A percentile compares a stretch with the other conserved stretches of the same genome.
Conservation (phyloP, 1,140 invertebrate genomes). For the Conus ventricosus region DNA sequence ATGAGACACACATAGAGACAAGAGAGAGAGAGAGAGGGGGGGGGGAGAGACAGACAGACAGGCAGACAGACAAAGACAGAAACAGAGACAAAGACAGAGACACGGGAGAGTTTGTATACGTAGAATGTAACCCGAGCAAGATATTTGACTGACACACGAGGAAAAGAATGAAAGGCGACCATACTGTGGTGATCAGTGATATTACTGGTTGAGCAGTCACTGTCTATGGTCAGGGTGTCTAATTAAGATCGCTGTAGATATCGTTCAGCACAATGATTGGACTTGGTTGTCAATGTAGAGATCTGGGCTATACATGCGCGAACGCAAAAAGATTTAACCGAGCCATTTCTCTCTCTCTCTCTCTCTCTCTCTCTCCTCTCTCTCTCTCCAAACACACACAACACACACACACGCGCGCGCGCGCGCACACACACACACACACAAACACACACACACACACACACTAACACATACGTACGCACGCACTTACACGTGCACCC, state of each 20-base stretch:
- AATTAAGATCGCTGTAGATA: no score
- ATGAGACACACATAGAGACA: background rate
- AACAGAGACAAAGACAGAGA: background rate
- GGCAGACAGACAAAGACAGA: background rate
- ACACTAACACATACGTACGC: background rate
- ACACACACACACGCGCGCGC: background rate
- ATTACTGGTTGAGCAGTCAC: no score
- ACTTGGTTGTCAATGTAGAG: background rate
- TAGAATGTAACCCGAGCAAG: background rate
- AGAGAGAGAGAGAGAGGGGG: background rate
- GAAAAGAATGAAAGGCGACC: no score
- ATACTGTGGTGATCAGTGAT: no score
- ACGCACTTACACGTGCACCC: background rate
- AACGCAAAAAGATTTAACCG: background rate
- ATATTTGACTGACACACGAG: background rate
- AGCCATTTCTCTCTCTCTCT: background rate
- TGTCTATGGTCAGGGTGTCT: no score
- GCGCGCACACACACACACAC: background rate
- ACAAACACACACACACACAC: background rate
- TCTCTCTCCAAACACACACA: slow-evolving; percentile 12
- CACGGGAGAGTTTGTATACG: background rate
- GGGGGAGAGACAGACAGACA: background rate
- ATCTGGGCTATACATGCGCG: background rate
- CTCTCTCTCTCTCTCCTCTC: slow-evolving; percentile 17
- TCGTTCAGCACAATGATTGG: no score